Conservation (phyloP, 2,888 invertebrate genomes). For the Rotaria macrura region DNA sequence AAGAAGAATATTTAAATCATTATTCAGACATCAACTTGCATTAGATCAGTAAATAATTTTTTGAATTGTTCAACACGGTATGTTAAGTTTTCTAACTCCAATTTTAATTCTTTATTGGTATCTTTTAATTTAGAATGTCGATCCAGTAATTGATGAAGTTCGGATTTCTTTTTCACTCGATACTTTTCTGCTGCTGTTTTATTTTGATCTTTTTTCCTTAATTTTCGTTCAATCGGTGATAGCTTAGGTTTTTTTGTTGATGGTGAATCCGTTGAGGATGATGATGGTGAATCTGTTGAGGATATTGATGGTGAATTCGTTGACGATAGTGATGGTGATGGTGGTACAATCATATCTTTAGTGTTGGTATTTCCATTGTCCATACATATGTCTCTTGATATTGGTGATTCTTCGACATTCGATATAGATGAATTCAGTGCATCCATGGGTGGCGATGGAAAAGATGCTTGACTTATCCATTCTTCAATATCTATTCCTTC, state of each 20-base stretch:
- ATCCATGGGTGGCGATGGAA: not conserved
- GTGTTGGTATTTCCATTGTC: not conserved
- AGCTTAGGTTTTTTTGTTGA: not conserved
- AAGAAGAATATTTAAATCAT: not conserved
- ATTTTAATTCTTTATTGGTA: not conserved
- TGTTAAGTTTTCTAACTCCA: not conserved
- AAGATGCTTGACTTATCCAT: not conserved
- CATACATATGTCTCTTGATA: not conserved
- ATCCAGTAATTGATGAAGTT: not conserved
- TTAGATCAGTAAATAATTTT: not conserved
- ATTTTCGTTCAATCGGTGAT: not conserved
- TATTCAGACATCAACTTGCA: not conserved
- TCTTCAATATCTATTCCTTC: not conserved
- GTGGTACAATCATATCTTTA: not conserved
- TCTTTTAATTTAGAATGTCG: not conserved
- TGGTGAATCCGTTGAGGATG: not conserved
- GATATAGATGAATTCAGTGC: not conserved
- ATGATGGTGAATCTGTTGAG: not conserved
- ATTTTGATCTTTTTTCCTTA: not conserved
- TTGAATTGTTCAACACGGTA: not conserved
- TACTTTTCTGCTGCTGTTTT: conserved; percentile 15
- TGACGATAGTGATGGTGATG: not conserved
- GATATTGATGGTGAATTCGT: not conserved
- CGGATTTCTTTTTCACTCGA: not conserved
- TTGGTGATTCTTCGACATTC: not conserved